These are phyloP conservation scores for Apis florea DNA, from an alignment of 1,140 invertebrate genomes.

Conservation along the genomic window DNA sequence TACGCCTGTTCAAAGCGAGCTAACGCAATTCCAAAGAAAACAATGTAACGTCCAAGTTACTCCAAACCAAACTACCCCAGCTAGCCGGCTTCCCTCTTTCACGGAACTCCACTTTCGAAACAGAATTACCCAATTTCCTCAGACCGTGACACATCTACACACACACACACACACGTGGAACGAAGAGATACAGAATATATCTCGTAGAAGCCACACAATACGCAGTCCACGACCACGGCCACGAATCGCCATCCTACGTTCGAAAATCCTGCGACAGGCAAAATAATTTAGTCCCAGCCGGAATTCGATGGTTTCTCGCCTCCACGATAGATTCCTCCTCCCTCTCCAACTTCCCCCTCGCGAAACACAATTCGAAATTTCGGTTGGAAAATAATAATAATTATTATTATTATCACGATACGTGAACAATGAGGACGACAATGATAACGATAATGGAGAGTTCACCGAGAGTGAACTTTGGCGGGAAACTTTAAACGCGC, in stretches of 20 bases:
- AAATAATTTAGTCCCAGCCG: slow-evolving; percentile 7
- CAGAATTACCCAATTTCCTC: slow-evolving; percentile 34
- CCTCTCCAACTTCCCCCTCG: neutral
- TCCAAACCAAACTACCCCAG: neutral
- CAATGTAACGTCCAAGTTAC: slow-evolving; percentile 19
- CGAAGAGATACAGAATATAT: neutral
- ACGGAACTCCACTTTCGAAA: slow-evolving; percentile 26
- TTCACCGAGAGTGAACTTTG: slow-evolving; percentile 11
- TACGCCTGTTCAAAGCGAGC: neutral
- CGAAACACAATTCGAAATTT: too few species aligned
- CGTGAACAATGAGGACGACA: neutral
- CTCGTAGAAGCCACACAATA: neutral
- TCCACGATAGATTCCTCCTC: neutral
- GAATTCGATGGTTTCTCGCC: neutral
- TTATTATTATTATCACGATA: neutral
- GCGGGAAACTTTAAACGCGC: slow-evolving; percentile 4
- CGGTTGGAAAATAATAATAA: neutral
- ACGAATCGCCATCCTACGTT: neutral
- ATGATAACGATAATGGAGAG: slow-evolving; percentile 10
- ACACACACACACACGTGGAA: too few species aligned
- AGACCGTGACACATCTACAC: neutral
- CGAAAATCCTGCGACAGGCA: neutral
- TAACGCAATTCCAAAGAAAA: slow-evolving; percentile 21
- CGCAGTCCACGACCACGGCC: neutral
- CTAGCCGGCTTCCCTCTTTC: slow-evolving; percentile 2